Percentiles rank a stretch among this genome's conserved stretches.
Evolutionary conservation across 1,140 invertebrate genomes (phyloP).

Genomic region (Nephotettix cincticeps): DNA sequence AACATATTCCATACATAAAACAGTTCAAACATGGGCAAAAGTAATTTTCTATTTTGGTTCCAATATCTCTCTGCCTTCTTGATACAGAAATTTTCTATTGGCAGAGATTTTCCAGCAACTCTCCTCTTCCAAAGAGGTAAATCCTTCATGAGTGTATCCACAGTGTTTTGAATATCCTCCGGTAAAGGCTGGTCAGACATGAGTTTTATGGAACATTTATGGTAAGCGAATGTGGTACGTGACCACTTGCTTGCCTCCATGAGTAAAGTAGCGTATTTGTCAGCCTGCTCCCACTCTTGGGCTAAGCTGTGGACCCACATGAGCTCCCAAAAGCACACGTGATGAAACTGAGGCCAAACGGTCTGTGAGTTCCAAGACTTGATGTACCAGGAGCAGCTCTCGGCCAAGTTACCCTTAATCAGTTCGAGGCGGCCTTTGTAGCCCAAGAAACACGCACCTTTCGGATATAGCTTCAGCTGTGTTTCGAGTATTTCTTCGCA

Average conservation of each 20-base stretch:
- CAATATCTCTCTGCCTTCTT: constrained; percentile 79
- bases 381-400: constrained; percentile 75
- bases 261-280: constrained; percentile 69
- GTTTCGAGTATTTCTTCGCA: constrained; percentile 71
- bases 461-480: constrained; percentile 70
- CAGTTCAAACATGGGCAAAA: constrained; percentile 83
- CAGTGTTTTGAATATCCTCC: constrained; percentile 50
- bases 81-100: constrained; percentile 94
- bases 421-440: constrained; percentile 85
- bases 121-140: constrained; percentile 81
- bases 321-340: constrained; percentile 94
- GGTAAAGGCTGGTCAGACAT: constrained; percentile 63
- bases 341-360: constrained; percentile 92
- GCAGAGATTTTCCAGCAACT: constrained; percentile 94
- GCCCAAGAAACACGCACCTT: constrained; percentile 91
- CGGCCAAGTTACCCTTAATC: constrained; percentile 74
- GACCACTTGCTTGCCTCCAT: constrained; percentile 87
- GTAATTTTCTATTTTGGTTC: constrained; percentile 68
- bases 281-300: constrained; percentile 68
- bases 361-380: constrained; percentile 82
- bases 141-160: constrained; percentile 64
- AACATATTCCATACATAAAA: constrained; percentile 95
- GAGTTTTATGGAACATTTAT: constrained; percentile 78
- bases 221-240: constrained; percentile 85
- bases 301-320: constrained; percentile 80